Base-by-base conservation (phyloP, 2,888 invertebrate species). In the Vannuccia rotundouncinata region DNA sequence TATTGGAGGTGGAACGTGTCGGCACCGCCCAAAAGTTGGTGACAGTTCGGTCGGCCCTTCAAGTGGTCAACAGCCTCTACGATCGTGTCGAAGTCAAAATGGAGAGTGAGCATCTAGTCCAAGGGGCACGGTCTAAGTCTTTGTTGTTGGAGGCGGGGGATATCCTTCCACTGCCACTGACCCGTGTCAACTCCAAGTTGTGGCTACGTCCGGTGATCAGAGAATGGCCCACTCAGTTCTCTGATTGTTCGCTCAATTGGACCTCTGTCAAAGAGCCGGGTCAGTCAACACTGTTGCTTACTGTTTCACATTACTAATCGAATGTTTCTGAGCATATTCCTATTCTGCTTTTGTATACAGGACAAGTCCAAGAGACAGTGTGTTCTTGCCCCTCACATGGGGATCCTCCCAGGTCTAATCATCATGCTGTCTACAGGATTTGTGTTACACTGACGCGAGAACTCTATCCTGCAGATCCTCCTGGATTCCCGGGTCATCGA, bases 11-110 rank as follows among this genome's bases (percentile, higher is more conserved):
- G 25, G 92, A 93, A 0, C 89, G 96, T 82, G 95, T 95, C 88
- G 95, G 95, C 0, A 94, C 95, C 0, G 97, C 97, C 0, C 92
- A 94, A 84, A 98, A 98, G 89, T 89, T 97, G 84, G 93, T 96
- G 79, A 93, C 94, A 5, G 92, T 98, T 22, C 91, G 96, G 82
- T 97, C 97, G 5, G 94, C 95, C 30, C 90, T 98, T 82, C 91
- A 92, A 84, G 89, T 96, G 0, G 88, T 91, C 79, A 97, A 97
- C 89, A 84, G 84, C 78, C 84, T 88, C 30, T 84, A 85, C 77
- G 84, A 85, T 22, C 79, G 83, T 2, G 82, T 87, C 13, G 91
- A 92, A 83, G 87, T 94, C 0, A 92, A 92, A 85, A 89, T 94
- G 85, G 92, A 92, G 80, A 83, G 59, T 82, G 83, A 2, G 59